phyloP scores from a whole-genome alignment of 1,140 invertebrate genomes.

The Scaptomyza pallida region DNA sequence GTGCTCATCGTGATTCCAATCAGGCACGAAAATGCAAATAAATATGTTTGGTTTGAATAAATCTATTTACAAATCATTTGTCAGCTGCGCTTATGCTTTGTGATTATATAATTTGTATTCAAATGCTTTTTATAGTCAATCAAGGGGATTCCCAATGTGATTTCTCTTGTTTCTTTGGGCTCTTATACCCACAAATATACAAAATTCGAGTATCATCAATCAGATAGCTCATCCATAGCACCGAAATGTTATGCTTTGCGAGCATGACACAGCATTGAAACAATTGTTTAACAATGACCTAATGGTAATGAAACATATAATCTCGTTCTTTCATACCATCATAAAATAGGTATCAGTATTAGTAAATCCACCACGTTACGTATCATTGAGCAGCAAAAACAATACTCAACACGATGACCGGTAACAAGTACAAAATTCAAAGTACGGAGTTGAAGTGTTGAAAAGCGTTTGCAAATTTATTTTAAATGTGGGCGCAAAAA shows the following conservation, averaged over 20 bases:
- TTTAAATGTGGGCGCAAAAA: no score
- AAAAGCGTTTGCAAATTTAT: background rate
- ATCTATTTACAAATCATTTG: background rate
- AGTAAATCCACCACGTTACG: background rate
- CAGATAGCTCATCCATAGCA: constrained; percentile 7
- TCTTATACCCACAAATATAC: background rate
- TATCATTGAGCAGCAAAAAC: background rate
- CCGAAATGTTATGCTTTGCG: background rate
- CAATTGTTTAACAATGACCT: constrained; percentile 8
- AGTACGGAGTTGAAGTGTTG: constrained; percentile 13
- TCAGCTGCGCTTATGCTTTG: background rate
- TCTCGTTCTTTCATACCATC: background rate
- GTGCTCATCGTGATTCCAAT: constrained; percentile 16
- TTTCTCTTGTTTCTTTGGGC: background rate
- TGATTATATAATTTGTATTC: background rate
- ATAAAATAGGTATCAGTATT: background rate
- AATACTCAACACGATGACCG: background rate
- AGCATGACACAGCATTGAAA: constrained; percentile 24
- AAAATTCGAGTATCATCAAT: background rate
- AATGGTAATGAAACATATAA: background rate
- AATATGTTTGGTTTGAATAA: background rate
- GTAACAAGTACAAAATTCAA: background rate
- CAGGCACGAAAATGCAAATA: background rate
- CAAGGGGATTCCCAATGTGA: constrained; percentile 3
- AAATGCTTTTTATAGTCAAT: background rate